Evolutionary conservation across 2,888 invertebrate species (phyloP).

Genomic region (Nowickia ferox): DNA sequence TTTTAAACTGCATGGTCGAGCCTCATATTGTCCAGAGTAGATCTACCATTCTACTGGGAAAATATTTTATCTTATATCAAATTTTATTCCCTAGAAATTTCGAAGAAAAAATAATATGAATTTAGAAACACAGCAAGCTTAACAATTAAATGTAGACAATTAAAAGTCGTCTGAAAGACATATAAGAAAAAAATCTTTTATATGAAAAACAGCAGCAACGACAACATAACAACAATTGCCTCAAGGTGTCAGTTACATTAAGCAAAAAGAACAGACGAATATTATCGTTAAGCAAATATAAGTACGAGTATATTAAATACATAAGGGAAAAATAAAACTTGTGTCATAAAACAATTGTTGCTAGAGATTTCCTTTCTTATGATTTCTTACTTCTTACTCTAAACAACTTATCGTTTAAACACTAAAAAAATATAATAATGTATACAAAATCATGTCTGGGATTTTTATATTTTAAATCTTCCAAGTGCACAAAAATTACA

Average conservation of each 20-base stretch:
- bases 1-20: too few species aligned
- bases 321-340: slow-evolving; percentile 53
- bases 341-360: slow-evolving; percentile 61
- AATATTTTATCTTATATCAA: too few species aligned
- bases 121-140: slow-evolving; percentile 22
- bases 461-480: slow-evolving; percentile 8
- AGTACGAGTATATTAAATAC: slow-evolving; percentile 20
- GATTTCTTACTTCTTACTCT: background rate
- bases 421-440: background rate
- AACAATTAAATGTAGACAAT: slow-evolving; percentile 56
- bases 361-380: slow-evolving; percentile 42
- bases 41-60: too few species aligned
- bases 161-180: slow-evolving; percentile 22
- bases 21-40: too few species aligned
- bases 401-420: background rate
- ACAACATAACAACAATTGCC: slow-evolving; percentile 37
- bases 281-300: slow-evolving; percentile 23
- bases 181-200: slow-evolving; percentile 16
- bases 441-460: slow-evolving; percentile 26
- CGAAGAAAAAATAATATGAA: background rate
- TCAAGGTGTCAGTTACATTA: slow-evolving; percentile 64
- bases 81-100: background rate
- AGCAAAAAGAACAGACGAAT: slow-evolving; percentile 23
- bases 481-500: background rate
- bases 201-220: slow-evolving; percentile 22